Evolutionary conservation across 1,140 invertebrate species (phyloP), one percentile per base, ranked within the genome.

Genomic region (Drosophila pectinifera): DNA sequence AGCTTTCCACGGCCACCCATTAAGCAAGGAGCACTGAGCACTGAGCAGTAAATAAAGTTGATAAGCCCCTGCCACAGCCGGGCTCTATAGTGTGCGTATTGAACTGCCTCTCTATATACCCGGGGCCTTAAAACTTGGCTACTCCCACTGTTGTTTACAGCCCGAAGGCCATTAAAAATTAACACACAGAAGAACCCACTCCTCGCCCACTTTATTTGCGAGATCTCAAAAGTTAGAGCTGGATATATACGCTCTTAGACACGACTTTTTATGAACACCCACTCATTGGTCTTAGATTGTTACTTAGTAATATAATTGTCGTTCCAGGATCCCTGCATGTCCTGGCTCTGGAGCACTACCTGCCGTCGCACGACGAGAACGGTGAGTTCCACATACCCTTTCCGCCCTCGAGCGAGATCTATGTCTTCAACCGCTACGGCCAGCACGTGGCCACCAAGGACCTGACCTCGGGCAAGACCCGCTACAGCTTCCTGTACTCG

Each of bases 401-500:
- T 93, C 97, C 95, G 77, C 96, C 95, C 0, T 96, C 97, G 0
- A 96, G 97, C 73, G 98, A 99, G 93, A 94, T 99, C 34, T 99
- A 98, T 85, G 96, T 98, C 0, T 99, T 99, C 91, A 97, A 97
- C 93, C 94, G 96, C 11, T 98, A 98, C 89, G 98, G 98, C 0
- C 98, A 99, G 92, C 98, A 99, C 92, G 96, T 97, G 20, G 95
- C 96, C 4, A 99, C 98, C 0, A 97, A 97, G 91, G 97, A 98
- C 92, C 93, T 99, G 41, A 96, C 98, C 39, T 98, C 98, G 1
- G 97, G 97, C 24, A 97, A 97, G 93, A 96, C 96, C 1, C 95
- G 97, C 82, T 99, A 99, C 92, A 97, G 97, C 26, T 99, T 99
- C 93, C 94, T 98, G 2, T 99, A 99, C 93, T 98, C 96, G 18